phyloP scores from a whole-genome alignment of 1,140 invertebrate species.

The Brachionus rubens region DNA sequence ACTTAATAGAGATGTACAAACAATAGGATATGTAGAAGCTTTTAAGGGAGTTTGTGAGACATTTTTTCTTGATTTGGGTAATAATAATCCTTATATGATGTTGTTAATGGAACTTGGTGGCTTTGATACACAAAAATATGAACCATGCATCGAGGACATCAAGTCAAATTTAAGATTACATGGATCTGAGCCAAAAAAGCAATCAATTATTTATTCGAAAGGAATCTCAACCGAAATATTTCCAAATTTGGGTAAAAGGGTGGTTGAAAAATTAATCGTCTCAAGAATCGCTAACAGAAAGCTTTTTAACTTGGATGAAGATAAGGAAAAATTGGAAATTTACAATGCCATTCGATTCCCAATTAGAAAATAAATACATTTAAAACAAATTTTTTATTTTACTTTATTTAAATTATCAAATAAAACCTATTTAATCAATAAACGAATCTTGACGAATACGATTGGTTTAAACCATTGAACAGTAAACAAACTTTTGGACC shows the following conservation, averaged over 20 bases:
- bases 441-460: too few species aligned
- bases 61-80: background rate
- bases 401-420: too few species aligned
- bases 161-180: background rate
- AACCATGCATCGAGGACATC: background rate
- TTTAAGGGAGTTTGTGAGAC: background rate
- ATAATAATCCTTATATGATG: background rate
- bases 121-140: background rate
- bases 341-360: too few species aligned
- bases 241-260: background rate
- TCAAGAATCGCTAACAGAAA: too few species aligned
- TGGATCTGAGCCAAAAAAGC: background rate
- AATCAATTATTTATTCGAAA: slow-evolving; percentile 1
- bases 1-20: background rate
- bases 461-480: too few species aligned
- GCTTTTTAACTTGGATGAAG: too few species aligned
- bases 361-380: too few species aligned
- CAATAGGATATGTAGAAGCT: background rate
- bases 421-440: background rate
- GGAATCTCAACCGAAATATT: slow-evolving; percentile 6
- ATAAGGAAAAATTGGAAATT: too few species aligned
- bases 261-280: background rate
- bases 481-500: too few species aligned
- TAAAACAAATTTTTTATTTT: too few species aligned
- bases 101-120: slow-evolving; percentile 12